Conservation (phyloP, 2,113 vertebrate genomes). For the Centropristis striata region DNA sequence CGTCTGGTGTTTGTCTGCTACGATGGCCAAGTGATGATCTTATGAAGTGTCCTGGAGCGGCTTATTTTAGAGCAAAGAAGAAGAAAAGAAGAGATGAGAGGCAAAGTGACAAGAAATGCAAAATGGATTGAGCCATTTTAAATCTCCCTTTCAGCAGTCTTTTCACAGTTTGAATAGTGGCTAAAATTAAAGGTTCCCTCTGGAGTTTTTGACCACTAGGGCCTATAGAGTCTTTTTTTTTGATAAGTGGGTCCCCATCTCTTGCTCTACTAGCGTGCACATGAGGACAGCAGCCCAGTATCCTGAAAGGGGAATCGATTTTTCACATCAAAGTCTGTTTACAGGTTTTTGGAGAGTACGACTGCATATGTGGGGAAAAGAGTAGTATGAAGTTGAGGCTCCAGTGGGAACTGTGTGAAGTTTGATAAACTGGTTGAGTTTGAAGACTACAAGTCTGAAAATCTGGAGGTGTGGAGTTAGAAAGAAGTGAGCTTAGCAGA, state of each 20-base stretch:
- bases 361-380: not conserved
- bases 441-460: conserved; percentile 5
- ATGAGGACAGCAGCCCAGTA: not conserved
- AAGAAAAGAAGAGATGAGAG: conserved; percentile 18
- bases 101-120: conserved; percentile 31
- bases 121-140: conserved; percentile 4
- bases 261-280: not conserved
- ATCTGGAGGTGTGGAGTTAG: not conserved
- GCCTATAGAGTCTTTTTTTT: not conserved
- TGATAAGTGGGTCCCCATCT: not conserved
- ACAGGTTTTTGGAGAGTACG: conserved; percentile 12
- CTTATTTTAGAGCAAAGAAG: not conserved
- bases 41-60: conserved; percentile 16
- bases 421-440: conserved; percentile 8
- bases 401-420: conserved; percentile 20
- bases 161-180: not conserved
- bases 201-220: too few species aligned
- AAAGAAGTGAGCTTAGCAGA: conserved; percentile 4
- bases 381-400: conserved; percentile 9
- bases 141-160: not conserved
- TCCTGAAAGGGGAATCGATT: not conserved
- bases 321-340: conserved; percentile 48
- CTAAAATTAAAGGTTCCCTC: not conserved
- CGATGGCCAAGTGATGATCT: conserved; percentile 27
- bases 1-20: conserved; percentile 47